Conservation (phyloP, 2,797 vertebrate genomes). For the Naso thynnoides region DNA sequence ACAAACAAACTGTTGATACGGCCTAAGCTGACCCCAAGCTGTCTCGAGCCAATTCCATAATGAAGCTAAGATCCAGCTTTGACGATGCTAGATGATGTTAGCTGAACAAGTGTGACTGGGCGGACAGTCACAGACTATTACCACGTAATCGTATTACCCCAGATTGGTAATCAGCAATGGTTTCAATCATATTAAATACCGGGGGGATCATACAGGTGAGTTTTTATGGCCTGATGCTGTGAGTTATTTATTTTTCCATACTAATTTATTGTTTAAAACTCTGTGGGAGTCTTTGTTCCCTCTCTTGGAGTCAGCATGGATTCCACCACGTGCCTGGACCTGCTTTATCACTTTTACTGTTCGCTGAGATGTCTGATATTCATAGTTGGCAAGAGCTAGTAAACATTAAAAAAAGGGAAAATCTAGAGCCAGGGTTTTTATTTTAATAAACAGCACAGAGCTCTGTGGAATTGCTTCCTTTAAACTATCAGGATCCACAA, state of each 20-base stretch:
- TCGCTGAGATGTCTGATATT: neutral
- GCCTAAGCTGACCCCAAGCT: conserved; percentile 15
- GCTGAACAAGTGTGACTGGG: conserved; percentile 13
- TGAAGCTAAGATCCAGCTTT: conserved; percentile 21
- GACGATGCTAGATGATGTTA: conserved; percentile 15
- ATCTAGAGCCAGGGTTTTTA: neutral
- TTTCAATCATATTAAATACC: conserved; percentile 25
- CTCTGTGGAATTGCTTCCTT: conserved; percentile 40
- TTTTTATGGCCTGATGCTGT: neutral
- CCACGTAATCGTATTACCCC: conserved; percentile 24
- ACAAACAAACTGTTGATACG: conserved; percentile 27
- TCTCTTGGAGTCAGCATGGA: conserved; percentile 6
- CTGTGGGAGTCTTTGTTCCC: neutral
- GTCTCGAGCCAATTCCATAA: conserved; percentile 44
- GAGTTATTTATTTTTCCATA: neutral
- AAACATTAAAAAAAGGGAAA: neutral
- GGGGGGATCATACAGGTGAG: neutral
- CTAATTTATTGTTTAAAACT: neutral
- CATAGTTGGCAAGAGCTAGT: neutral
- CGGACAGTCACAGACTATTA: neutral
- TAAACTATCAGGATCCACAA: neutral
- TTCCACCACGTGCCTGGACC: conserved; percentile 52
- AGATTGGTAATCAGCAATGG: conserved; percentile 13
- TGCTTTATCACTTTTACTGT: conserved; percentile 12
- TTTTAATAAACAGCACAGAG: neutral